Evolutionary conservation across 2,797 vertebrate genomes (phyloP), one percentile per base, ranked within the genome.

Genomic region (Lagorchestes hirsutus): DNA sequence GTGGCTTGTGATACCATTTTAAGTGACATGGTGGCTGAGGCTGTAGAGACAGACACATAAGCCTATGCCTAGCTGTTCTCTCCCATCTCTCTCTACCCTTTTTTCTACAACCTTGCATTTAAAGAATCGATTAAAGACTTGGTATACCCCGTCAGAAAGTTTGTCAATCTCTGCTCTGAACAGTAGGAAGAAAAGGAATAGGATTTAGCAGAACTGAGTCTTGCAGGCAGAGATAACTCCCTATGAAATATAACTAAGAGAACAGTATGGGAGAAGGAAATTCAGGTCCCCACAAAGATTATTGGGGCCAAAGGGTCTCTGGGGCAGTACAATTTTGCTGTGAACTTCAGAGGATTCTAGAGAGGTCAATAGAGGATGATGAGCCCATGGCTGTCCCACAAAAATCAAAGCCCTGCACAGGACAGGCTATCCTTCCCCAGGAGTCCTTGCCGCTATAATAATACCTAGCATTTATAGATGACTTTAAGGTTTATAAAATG

Each of bases 341-440:
- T 74, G 91, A 58, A 14, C n/a, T 74, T 74, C 29, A 12, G 24
- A 50, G 90, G 93, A 40, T 13, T 27, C 46, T 1, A 28, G 50
- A 74, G 22, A n/a, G 8, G 28, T 8, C 12, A 13, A 11, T 54
- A 54, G 40, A 31, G 11, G 5, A 24, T 55, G 0, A 3, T 0
- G 0, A 5, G 0, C 3, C 22, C 34, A 9, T 5, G 55, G 58
- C 16, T 34, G 31, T 34, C 57, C 2, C 40, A 52, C 2, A 18
- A 1, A 40, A 24, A 50, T 4, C 34, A 31, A 46, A 55, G 29
- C n/a, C 3, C 4, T 34, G 3, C 59, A 16, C 29, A 12, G 27
- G 52, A 54, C 55, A 6, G 0, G 24, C 2, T 54, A 22, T 0
- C 56, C 55, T 12, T 62, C 59, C 28, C 58, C 31, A 14, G 31